phyloP scores from a whole-genome alignment of 2,113 vertebrate genomes.

The Arvicanthis niloticus region DNA sequence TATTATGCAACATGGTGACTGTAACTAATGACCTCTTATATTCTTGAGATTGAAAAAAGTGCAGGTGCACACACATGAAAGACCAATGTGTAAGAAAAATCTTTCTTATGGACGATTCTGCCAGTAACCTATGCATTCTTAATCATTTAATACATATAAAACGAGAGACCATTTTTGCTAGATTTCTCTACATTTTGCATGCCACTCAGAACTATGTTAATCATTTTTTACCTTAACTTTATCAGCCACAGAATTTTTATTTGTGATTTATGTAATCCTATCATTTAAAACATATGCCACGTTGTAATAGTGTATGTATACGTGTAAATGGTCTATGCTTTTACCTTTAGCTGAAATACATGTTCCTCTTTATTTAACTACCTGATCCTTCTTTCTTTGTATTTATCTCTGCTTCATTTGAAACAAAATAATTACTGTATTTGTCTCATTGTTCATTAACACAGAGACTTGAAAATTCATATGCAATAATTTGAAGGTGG shows the following conservation, averaged over 20 bases:
- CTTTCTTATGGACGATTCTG: background rate
- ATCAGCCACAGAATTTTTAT: background rate
- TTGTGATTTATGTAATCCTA: background rate
- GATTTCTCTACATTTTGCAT: background rate
- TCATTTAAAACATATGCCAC: background rate
- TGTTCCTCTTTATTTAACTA: background rate
- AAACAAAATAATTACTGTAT: background rate
- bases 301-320: background rate
- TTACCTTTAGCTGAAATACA: background rate
- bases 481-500: background rate
- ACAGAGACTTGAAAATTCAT: background rate
- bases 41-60: background rate
- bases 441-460: background rate
- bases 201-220: background rate
- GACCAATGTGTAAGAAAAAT: background rate
- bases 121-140: background rate
- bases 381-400: background rate
- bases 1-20: background rate
- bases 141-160: background rate
- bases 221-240: background rate
- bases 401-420: background rate
- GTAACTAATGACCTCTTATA: background rate
- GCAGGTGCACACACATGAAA: background rate
- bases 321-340: too few species aligned
- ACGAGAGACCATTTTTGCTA: background rate